Evolutionary conservation across 1,140 invertebrate genomes (phyloP).

Genomic region (Anoplolepis gracilipes): DNA sequence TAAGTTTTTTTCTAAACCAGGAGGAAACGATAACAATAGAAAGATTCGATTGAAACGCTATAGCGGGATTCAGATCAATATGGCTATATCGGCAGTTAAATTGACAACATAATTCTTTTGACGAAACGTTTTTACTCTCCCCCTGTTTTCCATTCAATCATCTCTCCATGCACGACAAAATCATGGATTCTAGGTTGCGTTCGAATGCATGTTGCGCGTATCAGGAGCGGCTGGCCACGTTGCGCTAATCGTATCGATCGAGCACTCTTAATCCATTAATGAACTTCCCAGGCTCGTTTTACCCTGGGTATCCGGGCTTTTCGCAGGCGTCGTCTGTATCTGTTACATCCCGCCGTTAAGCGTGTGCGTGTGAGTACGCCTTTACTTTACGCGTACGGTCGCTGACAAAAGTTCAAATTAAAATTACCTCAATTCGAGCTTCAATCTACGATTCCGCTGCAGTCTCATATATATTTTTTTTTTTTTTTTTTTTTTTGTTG

Average conservation of each 20-base stretch:
- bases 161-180: constrained; percentile 57
- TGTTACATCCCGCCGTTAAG: constrained; percentile 62
- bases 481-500: too few relatives aligned
- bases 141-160: constrained; percentile 59
- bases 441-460: neutral
- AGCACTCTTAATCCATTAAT: constrained; percentile 82
- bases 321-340: constrained; percentile 67
- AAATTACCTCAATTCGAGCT: neutral
- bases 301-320: constrained; percentile 72
- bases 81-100: constrained; percentile 17
- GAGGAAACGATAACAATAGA: neutral
- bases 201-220: constrained; percentile 66
- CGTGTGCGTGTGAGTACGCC: constrained; percentile 36
- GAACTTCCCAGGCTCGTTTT: constrained; percentile 79
- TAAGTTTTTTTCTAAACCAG: neutral
- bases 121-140: constrained; percentile 30
- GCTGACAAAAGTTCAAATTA: constrained; percentile 54
- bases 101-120: constrained; percentile 61
- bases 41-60: constrained; percentile 1
- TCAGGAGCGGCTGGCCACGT: constrained; percentile 60
- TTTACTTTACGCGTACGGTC: constrained; percentile 61
- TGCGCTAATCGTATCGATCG: constrained; percentile 79
- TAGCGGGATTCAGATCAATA: constrained; percentile 39
- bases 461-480: too few relatives aligned
- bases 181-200: constrained; percentile 70